phyloP scores from a whole-genome alignment of 2,797 vertebrate species.

The Glyptemys insculpta region DNA sequence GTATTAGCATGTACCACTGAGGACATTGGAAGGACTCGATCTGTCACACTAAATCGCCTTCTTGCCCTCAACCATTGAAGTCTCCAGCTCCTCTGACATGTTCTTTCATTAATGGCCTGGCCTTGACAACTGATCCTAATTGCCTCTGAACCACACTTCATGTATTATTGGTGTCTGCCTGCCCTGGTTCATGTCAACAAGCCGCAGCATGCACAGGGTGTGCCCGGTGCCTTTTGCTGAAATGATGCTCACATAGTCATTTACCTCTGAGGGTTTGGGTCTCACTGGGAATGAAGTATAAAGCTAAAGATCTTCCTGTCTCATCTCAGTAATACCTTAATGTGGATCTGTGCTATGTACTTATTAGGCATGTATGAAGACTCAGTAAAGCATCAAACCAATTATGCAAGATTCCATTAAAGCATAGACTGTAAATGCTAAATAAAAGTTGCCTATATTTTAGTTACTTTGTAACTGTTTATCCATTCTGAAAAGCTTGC shows the following conservation, averaged over 20 bases:
- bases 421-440: constrained; percentile 63
- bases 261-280: constrained; percentile 75
- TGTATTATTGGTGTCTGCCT: constrained; percentile 98
- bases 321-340: constrained; percentile 75
- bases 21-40: constrained; percentile 95
- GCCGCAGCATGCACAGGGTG: constrained; percentile 85
- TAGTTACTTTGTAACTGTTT: constrained; percentile 52
- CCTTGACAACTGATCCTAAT: constrained; percentile 99
- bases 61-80: constrained; percentile 90
- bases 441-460: constrained; percentile 70
- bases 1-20: constrained; percentile 94
- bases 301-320: constrained; percentile 77
- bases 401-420: constrained; percentile 70
- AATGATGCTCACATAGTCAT: constrained; percentile 74
- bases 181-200: constrained; percentile 94
- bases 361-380: constrained; percentile 67
- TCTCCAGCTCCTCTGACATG: constrained; percentile 86
- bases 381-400: constrained; percentile 69
- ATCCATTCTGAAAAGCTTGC: constrained; percentile 63
- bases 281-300: constrained; percentile 72
- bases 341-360: constrained; percentile 65
- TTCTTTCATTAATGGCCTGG: constrained; percentile 95
- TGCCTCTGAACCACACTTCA: constrained; percentile 96
- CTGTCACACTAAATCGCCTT: constrained; percentile 95
- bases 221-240: constrained; percentile 81